Percentiles rank a stretch among this genome's conserved stretches.
phyloP scores from a whole-genome alignment of 2,113 vertebrate species.

The Oryzias curvinotus region DNA sequence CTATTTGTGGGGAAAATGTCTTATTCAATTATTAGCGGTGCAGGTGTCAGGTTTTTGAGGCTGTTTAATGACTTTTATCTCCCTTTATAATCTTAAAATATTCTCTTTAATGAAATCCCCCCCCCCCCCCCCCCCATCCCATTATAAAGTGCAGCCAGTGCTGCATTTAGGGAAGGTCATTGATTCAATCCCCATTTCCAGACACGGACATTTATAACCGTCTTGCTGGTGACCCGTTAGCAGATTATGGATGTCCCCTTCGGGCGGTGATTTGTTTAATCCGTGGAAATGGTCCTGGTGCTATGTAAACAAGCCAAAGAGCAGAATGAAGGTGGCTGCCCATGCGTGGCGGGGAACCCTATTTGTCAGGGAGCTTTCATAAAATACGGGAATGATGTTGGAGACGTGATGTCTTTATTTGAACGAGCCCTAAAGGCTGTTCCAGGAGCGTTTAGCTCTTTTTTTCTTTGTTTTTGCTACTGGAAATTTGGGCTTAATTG shows the following conservation, averaged over 20 bases:
- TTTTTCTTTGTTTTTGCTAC: not conserved
- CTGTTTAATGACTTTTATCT: no score
- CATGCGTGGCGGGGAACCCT: conserved; percentile 89
- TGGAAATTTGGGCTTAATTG: not conserved
- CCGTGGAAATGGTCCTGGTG: conserved; percentile 94
- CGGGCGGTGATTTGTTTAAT: conserved; percentile 98
- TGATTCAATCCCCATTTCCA: conserved; percentile 16
- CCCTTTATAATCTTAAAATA: not conserved
- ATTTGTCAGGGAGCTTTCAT: conserved; percentile 97
- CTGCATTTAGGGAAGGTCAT: conserved; percentile 86
- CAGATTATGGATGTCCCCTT: conserved; percentile 94
- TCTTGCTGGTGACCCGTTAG: conserved; percentile 86
- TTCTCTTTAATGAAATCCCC: not conserved
- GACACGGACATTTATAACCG: conserved; percentile 82
- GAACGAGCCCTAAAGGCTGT: conserved; percentile 81
- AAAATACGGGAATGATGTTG: conserved; percentile 85
- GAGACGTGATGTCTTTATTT: conserved; percentile 97
- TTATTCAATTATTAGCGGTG: conserved; percentile 66
- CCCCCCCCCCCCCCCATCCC: not conserved
- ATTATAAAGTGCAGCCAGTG: conserved; percentile 57
- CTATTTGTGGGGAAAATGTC: conserved; percentile 79
- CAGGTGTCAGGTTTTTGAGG: conserved; percentile 72
- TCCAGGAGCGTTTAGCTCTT: conserved; percentile 3
- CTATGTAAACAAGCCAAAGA: conserved; percentile 98
- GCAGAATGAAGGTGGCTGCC: conserved; percentile 91